Percentiles rank a stretch among this genome's conserved stretches.
These are phyloP conservation scores for Brachionichthys hirsutus DNA, from an alignment of 2,113 vertebrate species.

Conservation along the genomic window DNA sequence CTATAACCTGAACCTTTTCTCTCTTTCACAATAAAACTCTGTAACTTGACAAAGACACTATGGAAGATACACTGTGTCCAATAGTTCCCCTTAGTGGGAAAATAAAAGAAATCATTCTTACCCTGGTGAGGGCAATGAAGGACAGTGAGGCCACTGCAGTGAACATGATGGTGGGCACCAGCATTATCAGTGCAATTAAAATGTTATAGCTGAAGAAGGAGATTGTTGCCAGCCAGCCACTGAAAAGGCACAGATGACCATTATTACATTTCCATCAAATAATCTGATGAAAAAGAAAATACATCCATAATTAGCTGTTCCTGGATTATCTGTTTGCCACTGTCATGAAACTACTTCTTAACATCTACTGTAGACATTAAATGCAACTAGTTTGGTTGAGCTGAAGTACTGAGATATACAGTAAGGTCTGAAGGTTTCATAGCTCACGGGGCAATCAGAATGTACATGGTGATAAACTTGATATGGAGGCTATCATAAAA, in stretches of 20 bases:
- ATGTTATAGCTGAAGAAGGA: slow-evolving; percentile 92
- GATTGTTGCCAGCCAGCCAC: slow-evolving; percentile 94
- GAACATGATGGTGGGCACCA: slow-evolving; percentile 94
- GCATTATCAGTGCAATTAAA: slow-evolving; percentile 89
- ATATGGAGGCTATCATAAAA: slow-evolving; percentile 63
- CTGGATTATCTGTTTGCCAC: slow-evolving; percentile 5
- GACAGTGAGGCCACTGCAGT: slow-evolving; percentile 87
- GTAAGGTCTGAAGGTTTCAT: slow-evolving; percentile 36
- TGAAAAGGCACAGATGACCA: slow-evolving; percentile 60
- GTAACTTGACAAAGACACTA: background rate
- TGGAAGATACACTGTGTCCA: background rate
- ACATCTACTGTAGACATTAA: slow-evolving; percentile 48
- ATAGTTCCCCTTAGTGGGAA: background rate
- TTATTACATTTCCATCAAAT: background rate
- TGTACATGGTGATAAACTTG: slow-evolving; percentile 62
- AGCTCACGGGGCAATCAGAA: slow-evolving; percentile 30
- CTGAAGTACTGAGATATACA: slow-evolving; percentile 24
- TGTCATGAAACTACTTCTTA: slow-evolving; percentile 12
- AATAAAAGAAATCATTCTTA: slow-evolving; percentile 58
- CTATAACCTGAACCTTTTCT: no score
- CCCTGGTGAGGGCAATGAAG: slow-evolving; percentile 93
- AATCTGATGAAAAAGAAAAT: background rate
- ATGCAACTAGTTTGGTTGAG: no score
- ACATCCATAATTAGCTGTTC: background rate
- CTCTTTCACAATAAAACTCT: background rate